Conservation (phyloP, 2,113 vertebrate genomes). For the Polyodon spathula region DNA sequence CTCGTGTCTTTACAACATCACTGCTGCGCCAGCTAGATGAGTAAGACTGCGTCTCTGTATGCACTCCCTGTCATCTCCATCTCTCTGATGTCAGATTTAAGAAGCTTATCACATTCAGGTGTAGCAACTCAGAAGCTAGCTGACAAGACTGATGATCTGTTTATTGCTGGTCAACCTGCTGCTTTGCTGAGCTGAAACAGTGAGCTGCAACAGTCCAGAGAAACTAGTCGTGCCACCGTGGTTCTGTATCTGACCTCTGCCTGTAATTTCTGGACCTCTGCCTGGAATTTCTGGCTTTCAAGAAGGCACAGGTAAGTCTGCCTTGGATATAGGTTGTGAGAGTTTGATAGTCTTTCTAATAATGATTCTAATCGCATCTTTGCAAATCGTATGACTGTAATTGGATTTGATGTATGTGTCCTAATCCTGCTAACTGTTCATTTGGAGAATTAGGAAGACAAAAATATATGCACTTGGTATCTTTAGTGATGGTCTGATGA, state of each 20-base stretch:
- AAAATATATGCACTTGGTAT: too few species aligned
- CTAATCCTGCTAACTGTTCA: too few species aligned
- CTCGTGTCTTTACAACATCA: constrained; percentile 14
- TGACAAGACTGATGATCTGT: constrained; percentile 11
- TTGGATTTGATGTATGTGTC: too few species aligned
- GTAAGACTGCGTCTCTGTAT: constrained; percentile 12
- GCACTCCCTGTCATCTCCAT: too few species aligned
- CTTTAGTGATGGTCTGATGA: too few species aligned
- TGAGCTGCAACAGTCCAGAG: not conserved
- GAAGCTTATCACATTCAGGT: not conserved
- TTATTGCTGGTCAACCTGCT: constrained; percentile 4
- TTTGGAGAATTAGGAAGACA: too few species aligned
- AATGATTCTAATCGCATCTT: too few species aligned
- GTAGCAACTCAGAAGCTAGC: not conserved
- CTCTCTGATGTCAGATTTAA: not conserved
- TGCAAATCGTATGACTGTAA: too few species aligned
- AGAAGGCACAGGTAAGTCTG: too few species aligned
- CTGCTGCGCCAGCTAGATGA: constrained; percentile 6
- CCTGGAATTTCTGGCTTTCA: too few species aligned
- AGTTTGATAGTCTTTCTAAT: constrained; percentile 9
- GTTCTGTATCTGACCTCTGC: too few species aligned
- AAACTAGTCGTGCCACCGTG: not conserved
- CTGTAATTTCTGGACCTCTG: too few species aligned
- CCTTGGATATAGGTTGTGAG: constrained; percentile 6
- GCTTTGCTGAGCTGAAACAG: not conserved